A percentile compares a stretch with the other conserved stretches of the same genome.
Conservation (phyloP, 2,888 invertebrate species). For the Noctua comes region DNA sequence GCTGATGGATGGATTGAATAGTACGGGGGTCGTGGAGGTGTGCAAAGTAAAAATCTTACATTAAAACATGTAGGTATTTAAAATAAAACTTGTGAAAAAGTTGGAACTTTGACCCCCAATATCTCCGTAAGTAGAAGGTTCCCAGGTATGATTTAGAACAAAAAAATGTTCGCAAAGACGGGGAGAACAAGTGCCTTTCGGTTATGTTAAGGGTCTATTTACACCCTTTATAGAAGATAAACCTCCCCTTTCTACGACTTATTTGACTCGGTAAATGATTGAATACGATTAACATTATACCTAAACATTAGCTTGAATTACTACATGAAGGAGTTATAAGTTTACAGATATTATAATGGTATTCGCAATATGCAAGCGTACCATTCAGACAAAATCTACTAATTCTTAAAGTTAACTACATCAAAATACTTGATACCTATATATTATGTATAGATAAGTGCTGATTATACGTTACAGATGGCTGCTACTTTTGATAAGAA, state of each 20-base stretch:
- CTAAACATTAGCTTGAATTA: conserved; percentile 7
- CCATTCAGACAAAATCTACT: conserved; percentile 35
- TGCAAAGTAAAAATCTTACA: too few species aligned
- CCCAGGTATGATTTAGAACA: too few species aligned
- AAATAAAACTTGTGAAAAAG: too few species aligned
- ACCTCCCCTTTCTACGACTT: background rate
- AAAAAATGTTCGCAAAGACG: too few species aligned
- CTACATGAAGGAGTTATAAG: background rate
- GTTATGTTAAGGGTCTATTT: too few species aligned
- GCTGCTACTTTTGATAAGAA: too few species aligned
- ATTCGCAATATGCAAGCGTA: conserved; percentile 51
- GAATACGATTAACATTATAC: conserved; percentile 16
- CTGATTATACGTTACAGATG: background rate
- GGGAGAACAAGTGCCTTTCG: too few species aligned
- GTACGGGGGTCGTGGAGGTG: too few species aligned
- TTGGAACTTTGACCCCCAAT: too few species aligned
- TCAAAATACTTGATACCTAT: background rate
- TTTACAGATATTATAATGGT: conserved; percentile 40
- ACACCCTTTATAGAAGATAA: background rate
- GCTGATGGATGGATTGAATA: too few species aligned
- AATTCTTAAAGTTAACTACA: conserved; percentile 9
- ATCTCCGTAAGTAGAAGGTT: too few species aligned
- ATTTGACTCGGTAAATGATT: conserved; percentile 17
- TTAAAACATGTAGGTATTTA: too few species aligned
- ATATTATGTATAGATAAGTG: background rate